phyloP scores from a whole-genome alignment of 2,888 invertebrate species.

The Drosophila engyochracea region DNA sequence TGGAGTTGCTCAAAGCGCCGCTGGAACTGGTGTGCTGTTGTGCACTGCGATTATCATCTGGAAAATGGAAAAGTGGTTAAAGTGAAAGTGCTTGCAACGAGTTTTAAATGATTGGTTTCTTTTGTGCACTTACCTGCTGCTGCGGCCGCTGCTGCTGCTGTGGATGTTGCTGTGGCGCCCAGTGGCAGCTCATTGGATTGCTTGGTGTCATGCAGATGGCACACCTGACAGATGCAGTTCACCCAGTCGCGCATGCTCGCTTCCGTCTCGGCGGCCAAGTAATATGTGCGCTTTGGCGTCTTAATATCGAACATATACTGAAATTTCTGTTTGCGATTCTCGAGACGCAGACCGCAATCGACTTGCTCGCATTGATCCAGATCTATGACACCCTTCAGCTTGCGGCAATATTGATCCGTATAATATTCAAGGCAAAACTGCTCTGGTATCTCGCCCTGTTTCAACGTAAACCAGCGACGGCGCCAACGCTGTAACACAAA shows the following conservation, averaged over 20 bases:
- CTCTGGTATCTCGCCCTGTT: slow-evolving; percentile 96
- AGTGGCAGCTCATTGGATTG: slow-evolving; percentile 81
- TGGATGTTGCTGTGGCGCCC: slow-evolving; percentile 58
- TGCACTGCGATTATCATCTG: slow-evolving; percentile 73
- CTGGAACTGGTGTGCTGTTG: slow-evolving; percentile 71
- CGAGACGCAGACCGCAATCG: slow-evolving; percentile 94
- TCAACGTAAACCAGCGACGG: slow-evolving; percentile 96
- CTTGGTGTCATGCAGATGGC: slow-evolving; percentile 90
- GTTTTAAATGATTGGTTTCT: slow-evolving; percentile 14
- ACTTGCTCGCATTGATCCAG: slow-evolving; percentile 98
- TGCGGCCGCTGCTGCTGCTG: slow-evolving; percentile 28
- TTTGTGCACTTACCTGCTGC: slow-evolving; percentile 45
- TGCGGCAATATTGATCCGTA: slow-evolving; percentile 93
- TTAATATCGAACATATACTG: slow-evolving; percentile 95
- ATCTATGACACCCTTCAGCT: slow-evolving; percentile 95
- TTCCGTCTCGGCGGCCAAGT: slow-evolving; percentile 96
- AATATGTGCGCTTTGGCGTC: slow-evolving; percentile 95
- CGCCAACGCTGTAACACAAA: slow-evolving; percentile 93
- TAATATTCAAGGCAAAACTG: slow-evolving; percentile 98
- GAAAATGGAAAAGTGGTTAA: slow-evolving; percentile 1
- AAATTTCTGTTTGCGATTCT: slow-evolving; percentile 92
- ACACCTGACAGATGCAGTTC: slow-evolving; percentile 96
- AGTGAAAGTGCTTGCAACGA: slow-evolving; percentile 44
- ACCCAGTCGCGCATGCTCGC: slow-evolving; percentile 98
- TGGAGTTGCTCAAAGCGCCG: slow-evolving; percentile 69